Percentiles rank a stretch among this genome's conserved stretches.
Conservation (phyloP, 2,888 invertebrate genomes). For the Kryphioiulus occultus region DNA sequence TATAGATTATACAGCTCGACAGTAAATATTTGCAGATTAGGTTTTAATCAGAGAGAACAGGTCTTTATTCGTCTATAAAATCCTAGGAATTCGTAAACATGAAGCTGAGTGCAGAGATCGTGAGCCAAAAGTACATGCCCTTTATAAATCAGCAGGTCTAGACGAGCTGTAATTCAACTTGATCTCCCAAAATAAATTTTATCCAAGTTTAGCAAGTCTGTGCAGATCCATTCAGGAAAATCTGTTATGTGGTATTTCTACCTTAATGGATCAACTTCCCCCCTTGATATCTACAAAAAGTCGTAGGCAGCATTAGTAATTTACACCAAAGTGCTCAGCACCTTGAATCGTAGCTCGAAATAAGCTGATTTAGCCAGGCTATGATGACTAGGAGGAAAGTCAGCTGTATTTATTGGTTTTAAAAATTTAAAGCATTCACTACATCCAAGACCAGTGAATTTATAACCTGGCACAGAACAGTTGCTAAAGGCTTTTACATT, state of each 20-base stretch:
- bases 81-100: no score
- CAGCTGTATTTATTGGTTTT: not conserved
- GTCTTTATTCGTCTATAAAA: no score
- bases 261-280: not conserved
- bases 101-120: no score
- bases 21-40: no score
- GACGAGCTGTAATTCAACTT: not conserved
- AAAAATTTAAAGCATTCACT: not conserved
- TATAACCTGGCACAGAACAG: not conserved
- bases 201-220: not conserved
- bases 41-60: no score
- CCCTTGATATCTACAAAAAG: not conserved
- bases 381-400: not conserved
- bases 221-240: conserved; percentile 17
- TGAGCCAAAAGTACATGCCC: not conserved
- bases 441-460: not conserved
- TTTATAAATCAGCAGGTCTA: not conserved
- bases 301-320: not conserved
- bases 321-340: not conserved
- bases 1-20: no score
- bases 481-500: not conserved
- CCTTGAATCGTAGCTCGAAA: not conserved
- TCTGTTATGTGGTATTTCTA: not conserved
- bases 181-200: not conserved
- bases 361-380: not conserved